A percentile compares a stretch with the other conserved stretches of the same genome.
phyloP scores from a whole-genome alignment of 2,888 invertebrate species.

The Alloscopus bannaensis region DNA sequence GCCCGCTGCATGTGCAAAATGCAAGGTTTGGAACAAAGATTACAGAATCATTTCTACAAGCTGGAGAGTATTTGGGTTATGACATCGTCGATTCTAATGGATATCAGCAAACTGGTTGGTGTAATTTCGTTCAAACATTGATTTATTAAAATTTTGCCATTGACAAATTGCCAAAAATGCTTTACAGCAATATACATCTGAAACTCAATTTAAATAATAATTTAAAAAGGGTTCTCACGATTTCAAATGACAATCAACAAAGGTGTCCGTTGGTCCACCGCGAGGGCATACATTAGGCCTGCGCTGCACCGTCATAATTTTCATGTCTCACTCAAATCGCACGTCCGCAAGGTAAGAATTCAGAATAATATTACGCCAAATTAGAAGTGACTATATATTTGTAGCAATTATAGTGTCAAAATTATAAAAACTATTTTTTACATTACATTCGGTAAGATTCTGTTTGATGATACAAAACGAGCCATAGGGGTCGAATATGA shows the following conservation, averaged over 20 bases:
- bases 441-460: constrained; percentile 50
- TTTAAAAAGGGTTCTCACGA: constrained; percentile 65
- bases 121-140: neutral
- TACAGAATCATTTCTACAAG: constrained; percentile 61
- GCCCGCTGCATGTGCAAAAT: constrained; percentile 66
- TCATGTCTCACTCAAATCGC: constrained; percentile 66
- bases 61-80: constrained; percentile 67
- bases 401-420: neutral
- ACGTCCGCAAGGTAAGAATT: constrained; percentile 60
- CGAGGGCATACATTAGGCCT: constrained; percentile 67
- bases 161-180: neutral
- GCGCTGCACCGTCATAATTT: constrained; percentile 58
- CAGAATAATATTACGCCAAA: no score
- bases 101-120: constrained; percentile 60
- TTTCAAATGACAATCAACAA: constrained; percentile 70
- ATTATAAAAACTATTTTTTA: no score
- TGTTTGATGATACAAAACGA: constrained; percentile 64
- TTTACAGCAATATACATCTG: neutral
- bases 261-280: constrained; percentile 67
- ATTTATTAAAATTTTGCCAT: neutral
- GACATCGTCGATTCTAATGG: constrained; percentile 68
- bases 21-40: constrained; percentile 58
- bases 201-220: constrained; percentile 14
- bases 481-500: constrained; percentile 66
- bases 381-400: no score